A percentile compares a stretch with the other conserved stretches of the same genome.
Conservation (phyloP, 2,888 invertebrate species). For the Amphipoea lucens region DNA sequence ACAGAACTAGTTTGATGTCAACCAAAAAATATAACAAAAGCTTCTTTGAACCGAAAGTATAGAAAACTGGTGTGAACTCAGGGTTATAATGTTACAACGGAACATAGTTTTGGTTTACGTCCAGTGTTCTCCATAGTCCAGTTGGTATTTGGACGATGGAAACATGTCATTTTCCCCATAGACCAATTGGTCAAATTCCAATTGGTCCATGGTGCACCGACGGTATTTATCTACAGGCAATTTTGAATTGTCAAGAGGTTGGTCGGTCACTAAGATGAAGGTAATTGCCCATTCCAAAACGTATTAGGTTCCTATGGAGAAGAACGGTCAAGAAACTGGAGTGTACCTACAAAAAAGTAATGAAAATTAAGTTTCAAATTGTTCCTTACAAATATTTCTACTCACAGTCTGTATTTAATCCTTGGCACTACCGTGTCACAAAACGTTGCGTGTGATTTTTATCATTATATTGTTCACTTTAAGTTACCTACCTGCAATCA, state of each 20-base stretch:
- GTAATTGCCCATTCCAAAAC: background rate
- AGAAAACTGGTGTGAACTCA: too few relatives aligned
- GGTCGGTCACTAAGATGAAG: background rate
- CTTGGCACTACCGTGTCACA: constrained; percentile 6
- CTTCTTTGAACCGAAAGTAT: too few relatives aligned
- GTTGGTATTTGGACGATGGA: too few relatives aligned
- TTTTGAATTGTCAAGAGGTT: background rate
- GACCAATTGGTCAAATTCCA: too few relatives aligned
- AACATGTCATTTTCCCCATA: too few relatives aligned
- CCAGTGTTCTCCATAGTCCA: too few relatives aligned
- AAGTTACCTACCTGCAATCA: constrained; percentile 15
- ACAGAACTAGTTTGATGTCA: too few relatives aligned
- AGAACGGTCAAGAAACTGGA: background rate
- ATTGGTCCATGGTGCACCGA: too few relatives aligned
- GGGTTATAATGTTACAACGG: too few relatives aligned
- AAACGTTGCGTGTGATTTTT: constrained; percentile 43
- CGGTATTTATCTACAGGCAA: background rate
- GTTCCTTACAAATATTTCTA: background rate
- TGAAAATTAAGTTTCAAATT: background rate
- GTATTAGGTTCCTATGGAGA: background rate
- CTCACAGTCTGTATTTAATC: background rate
- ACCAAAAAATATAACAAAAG: too few relatives aligned
- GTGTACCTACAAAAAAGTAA: background rate
- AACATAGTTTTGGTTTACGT: too few relatives aligned
- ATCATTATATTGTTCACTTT: constrained; percentile 40